Conservation (phyloP, 2,113 vertebrate species). For the Electrona antarctica region DNA sequence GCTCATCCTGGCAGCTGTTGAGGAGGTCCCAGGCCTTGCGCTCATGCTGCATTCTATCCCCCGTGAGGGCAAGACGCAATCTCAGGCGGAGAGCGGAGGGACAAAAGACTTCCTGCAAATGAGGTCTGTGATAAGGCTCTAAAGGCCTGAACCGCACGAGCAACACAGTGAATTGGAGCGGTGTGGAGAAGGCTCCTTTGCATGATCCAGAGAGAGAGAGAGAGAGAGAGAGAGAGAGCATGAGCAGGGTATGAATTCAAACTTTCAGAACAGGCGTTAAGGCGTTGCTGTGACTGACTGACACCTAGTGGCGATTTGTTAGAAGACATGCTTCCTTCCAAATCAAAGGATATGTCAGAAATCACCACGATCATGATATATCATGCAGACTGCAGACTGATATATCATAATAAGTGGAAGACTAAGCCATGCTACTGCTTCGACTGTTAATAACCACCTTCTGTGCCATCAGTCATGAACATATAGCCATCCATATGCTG, state of each 20-base stretch:
- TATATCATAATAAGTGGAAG: neutral
- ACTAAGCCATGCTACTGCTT: neutral
- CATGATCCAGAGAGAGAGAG: neutral
- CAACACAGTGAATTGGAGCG: neutral
- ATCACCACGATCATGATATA: neutral
- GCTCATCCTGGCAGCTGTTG: neutral
- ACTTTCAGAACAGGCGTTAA: neutral
- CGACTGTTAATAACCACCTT: neutral
- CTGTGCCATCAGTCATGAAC: neutral
- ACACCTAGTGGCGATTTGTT: constrained; percentile 64
- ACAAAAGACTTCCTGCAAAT: neutral
- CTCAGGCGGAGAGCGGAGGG: neutral
- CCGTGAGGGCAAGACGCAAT: neutral
- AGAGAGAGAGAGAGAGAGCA: no score
- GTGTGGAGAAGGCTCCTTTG: neutral
- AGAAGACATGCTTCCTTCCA: neutral
- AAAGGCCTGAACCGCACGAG: constrained; percentile 8
- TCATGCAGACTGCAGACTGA: neutral
- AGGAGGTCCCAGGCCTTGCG: no score
- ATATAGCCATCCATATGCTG: neutral
- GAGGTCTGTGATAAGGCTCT: neutral
- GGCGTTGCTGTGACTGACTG: constrained; percentile 57
- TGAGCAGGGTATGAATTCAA: no score
- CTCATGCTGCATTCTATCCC: no score
- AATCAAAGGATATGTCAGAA: no score